A percentile compares a stretch with the other conserved stretches of the same genome.
Evolutionary conservation across 2,888 invertebrate species (phyloP).

Genomic region (Stictocephala bisonia): DNA sequence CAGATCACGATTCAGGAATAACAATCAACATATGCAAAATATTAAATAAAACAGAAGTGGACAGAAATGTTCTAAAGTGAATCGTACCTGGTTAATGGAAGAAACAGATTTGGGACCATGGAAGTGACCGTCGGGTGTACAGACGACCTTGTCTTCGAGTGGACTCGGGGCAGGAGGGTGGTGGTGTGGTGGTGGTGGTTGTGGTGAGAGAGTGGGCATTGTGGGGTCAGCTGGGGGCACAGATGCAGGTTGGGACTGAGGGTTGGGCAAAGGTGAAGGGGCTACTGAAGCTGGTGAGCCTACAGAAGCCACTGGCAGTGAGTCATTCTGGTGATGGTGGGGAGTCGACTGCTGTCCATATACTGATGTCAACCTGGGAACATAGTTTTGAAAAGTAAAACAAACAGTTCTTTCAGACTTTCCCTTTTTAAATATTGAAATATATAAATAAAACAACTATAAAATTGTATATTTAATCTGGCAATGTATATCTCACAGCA

Average conservation of each 20-base stretch:
- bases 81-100: conserved; percentile 63
- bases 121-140: conserved; percentile 62
- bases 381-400: no score
- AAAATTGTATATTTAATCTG: no score
- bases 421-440: no score
- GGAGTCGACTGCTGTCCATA: conserved; percentile 49
- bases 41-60: not conserved
- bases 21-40: not conserved
- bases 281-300: conserved; percentile 75
- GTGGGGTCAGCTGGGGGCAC: conserved; percentile 74
- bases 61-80: not conserved
- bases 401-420: no score
- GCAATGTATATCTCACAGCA: no score
- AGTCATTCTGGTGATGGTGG: conserved; percentile 54
- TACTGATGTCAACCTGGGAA: conserved; percentile 33
- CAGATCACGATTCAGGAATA: no score
- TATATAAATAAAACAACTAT: no score
- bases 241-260: conserved; percentile 76
- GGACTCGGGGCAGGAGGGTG: conserved; percentile 49
- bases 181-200: conserved; percentile 67
- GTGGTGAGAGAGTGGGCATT: conserved; percentile 80
- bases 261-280: conserved; percentile 77
- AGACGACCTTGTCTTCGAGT: conserved; percentile 60
- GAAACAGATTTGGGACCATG: conserved; percentile 64
- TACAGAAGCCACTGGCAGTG: conserved; percentile 68